Conservation (phyloP, 2,888 invertebrate species). For the Chalcosyrphus nemorum region DNA sequence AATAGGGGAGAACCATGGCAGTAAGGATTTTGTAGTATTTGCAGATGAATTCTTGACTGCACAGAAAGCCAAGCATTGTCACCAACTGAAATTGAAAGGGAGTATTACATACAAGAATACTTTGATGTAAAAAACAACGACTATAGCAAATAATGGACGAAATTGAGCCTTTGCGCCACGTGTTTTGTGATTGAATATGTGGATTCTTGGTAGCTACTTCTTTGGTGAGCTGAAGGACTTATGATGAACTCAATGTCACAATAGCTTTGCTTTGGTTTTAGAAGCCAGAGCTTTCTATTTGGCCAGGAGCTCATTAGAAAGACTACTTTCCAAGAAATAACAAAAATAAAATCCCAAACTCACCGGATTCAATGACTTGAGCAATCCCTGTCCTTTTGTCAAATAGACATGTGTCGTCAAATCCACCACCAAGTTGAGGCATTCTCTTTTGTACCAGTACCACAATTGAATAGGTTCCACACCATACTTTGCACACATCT, state of each 20-base stretch:
- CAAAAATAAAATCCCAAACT: not conserved
- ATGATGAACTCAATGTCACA: no score
- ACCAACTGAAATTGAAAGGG: constrained; percentile 81
- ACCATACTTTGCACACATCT: constrained; percentile 78
- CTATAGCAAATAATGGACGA: no score
- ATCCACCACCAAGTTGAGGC: constrained; percentile 77
- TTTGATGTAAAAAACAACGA: no score
- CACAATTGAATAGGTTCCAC: constrained; percentile 79
- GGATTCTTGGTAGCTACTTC: no score
- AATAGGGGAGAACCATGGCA: constrained; percentile 86
- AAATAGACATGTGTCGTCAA: constrained; percentile 78
- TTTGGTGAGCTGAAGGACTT: no score
- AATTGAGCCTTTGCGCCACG: no score
- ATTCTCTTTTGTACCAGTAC: constrained; percentile 81
- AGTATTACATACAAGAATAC: no score
- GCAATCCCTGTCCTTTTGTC: constrained; percentile 77
- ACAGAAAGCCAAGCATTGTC: constrained; percentile 87
- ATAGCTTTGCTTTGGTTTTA: no score
- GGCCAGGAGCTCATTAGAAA: no score
- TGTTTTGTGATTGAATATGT: no score
- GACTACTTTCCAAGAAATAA: no score
- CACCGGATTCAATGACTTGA: constrained; percentile 60
- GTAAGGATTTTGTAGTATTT: constrained; percentile 88
- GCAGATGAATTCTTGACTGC: constrained; percentile 86
- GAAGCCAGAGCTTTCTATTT: no score